phyloP scores from a whole-genome alignment of 2,113 vertebrate genomes.

The Labeo rohita region DNA sequence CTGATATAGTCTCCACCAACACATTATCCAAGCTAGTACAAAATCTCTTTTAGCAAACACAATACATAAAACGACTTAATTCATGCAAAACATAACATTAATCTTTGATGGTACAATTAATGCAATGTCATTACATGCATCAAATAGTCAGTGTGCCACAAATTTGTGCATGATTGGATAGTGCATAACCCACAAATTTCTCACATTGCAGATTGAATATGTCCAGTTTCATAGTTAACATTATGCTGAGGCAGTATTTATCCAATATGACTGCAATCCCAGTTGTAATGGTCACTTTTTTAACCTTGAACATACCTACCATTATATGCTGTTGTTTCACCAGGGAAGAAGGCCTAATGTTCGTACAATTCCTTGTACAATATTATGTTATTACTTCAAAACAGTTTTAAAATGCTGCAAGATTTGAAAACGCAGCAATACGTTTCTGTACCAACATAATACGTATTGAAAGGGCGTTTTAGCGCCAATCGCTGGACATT shows the following conservation, averaged over 20 bases:
- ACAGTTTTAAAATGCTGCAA: no score
- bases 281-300: background rate
- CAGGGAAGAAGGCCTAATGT: no score
- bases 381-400: no score
- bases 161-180: background rate
- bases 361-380: no score
- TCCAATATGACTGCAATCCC: background rate
- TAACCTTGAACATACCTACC: background rate
- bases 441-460: no score
- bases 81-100: background rate
- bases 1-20: background rate
- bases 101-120: background rate
- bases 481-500: no score
- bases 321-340: no score
- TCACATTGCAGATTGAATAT: background rate
- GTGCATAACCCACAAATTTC: background rate
- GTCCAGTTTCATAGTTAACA: background rate
- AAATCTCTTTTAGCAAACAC: background rate
- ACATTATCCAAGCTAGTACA: background rate
- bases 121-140: background rate
- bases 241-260: background rate
- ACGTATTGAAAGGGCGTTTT: no score
- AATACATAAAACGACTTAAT: slow-evolving; percentile 9
- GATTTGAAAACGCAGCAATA: no score
- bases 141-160: background rate